Evolutionary conservation across 2,888 invertebrate species (phyloP), one percentile per base, ranked within the genome.

Genomic region (Coleophora deauratella): DNA sequence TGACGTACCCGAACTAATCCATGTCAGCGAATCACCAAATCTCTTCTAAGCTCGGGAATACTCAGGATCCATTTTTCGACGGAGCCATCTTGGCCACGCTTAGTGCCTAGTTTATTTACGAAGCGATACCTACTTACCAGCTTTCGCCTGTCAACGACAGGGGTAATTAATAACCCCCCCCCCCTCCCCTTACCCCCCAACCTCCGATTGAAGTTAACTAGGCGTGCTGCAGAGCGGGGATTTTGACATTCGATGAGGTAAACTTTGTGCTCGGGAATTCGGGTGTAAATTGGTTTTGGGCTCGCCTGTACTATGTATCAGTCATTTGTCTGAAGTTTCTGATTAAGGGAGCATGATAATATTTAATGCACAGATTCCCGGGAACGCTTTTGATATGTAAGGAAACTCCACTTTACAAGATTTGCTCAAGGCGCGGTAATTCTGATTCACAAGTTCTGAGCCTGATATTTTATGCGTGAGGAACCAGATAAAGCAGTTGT

Each of bases 161-260:
- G 63, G 54, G 72, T 79, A 82, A 84, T 84, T 84, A 82, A 84
- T 82, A 78, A 80, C 69, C 62, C 6, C 54, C 64, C 51, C 58
- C 61, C 59, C 59, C 59, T 55, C 58, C 54, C 57, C 55, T 58
- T 55, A 51, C 55, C 47, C 48, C 48, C 49, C 55, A 49, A 55
- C 58, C 51, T 59, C 59, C 66, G 66, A 71, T 75, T 66, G 71
- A 66, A 73, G 71, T 67, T 71, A 77, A 76, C 78, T 72, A 72
- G 72, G 67, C 75, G 66, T 67, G 62, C 62, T 61, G 59, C 55
- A 62, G 62, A 65, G 55, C 61, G 61, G 57, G 55, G 68, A 62
- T 72, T 72, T 69, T 72, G 71, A 70, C 69, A 63, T 75, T 63
- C 59, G 63, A 62, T 57, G 54, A 54, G 54, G 21, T 21, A 21